Evolutionary conservation across 2,797 vertebrate species (phyloP).

Genomic region (Hapalemur alaotrensis): DNA sequence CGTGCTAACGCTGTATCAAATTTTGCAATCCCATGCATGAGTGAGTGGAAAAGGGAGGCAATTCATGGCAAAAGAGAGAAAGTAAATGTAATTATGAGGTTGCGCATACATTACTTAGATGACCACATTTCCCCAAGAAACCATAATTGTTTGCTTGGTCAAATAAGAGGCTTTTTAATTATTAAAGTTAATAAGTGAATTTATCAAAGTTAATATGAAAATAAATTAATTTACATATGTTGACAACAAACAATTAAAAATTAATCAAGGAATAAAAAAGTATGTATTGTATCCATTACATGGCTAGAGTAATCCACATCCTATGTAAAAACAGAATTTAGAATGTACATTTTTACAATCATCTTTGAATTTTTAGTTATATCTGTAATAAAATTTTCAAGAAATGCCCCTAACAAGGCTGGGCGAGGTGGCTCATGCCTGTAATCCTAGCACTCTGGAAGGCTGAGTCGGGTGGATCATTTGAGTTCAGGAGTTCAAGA

Average conservation of each 20-base stretch:
- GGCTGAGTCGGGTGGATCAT: accelerated
- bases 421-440: too few species aligned
- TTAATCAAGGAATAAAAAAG: not conserved
- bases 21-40: not conserved
- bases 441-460: too few species aligned
- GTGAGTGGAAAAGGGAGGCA: not conserved
- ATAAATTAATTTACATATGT: not conserved
- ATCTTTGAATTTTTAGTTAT: not conserved
- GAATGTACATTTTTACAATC: not conserved
- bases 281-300: not conserved
- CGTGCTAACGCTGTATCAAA: not conserved
- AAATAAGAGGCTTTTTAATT: not conserved
- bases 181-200: not conserved
- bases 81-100: not conserved
- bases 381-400: not conserved
- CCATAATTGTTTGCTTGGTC: not conserved
- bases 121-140: not conserved
- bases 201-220: not conserved
- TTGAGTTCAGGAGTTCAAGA: too few species aligned
- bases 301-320: not conserved
- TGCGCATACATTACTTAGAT: not conserved
- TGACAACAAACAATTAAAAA: not conserved
- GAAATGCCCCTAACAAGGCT: not conserved
- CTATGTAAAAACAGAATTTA: not conserved
- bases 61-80: not conserved